These are phyloP conservation scores for Solenodon paradoxus DNA, from an alignment of 2,113 vertebrate species.

Conservation along the genomic window DNA sequence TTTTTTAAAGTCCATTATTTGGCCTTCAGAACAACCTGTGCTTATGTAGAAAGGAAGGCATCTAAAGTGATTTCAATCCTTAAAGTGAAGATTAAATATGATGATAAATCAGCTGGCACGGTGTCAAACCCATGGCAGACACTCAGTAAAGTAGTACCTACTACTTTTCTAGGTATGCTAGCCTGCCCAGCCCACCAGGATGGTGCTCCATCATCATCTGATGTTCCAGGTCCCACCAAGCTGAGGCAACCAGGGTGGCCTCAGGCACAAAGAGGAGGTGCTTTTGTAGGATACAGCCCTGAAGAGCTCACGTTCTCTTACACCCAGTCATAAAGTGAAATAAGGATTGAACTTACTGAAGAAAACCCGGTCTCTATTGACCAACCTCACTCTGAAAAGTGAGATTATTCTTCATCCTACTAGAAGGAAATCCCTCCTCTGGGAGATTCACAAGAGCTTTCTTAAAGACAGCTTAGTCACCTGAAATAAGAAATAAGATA, in stretches of 20 bases:
- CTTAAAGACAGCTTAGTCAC: background rate
- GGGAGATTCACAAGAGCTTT: background rate
- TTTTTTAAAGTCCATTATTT: constrained; percentile 9
- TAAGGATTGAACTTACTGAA: background rate
- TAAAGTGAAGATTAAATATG: background rate
- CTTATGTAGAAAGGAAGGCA: background rate
- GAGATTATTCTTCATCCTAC: background rate
- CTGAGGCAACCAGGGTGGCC: background rate
- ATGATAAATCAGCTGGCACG: background rate
- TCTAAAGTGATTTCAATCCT: background rate
- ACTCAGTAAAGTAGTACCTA: background rate
- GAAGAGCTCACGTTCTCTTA: background rate
- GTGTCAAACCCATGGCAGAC: background rate
- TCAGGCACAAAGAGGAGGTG: background rate
- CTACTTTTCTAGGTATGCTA: background rate
- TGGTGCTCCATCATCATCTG: background rate
- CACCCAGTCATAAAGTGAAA: background rate
- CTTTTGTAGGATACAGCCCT: background rate
- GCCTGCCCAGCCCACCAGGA: background rate
- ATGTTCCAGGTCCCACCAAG: background rate
- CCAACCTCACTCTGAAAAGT: background rate
- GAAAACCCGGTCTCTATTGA: constrained; percentile 15
- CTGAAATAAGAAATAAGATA: constrained; percentile 5
- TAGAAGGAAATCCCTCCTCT: background rate
- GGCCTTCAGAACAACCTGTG: constrained; percentile 27